Base-by-base conservation (phyloP, 1,140 invertebrate species). In the Trachelipus rathkii region DNA sequence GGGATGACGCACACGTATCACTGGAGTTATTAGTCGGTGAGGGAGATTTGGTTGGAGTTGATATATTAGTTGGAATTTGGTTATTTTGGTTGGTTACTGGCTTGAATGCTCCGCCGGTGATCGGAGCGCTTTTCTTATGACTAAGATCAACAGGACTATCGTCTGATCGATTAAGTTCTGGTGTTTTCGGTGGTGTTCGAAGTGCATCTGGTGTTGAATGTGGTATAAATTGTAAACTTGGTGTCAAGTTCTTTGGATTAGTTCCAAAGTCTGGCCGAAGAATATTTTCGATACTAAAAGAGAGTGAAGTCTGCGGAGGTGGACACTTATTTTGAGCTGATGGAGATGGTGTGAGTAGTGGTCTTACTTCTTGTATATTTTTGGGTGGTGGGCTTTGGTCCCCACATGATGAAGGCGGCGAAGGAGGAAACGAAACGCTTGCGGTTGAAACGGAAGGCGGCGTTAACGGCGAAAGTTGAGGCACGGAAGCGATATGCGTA, bases 241-340 rank as follows among this genome's bases (percentile, higher is more conserved):
- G 10, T 13, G 60, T 11, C 15, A 21, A 13, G 33, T 0, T 23
- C 44, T 11, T 46, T 46, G 46, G 67, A 46, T 75, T 77, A 66
- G 82, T 43, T 0, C 94, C 94, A 81, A 96, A 96, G 84, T 95
- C 93, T 0, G 93, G 93, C 84, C 94, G 93, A 9, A 96, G 85
- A 76, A 96, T 96, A 86, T 95, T 95, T 82, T 95, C 93, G 85
- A 96, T 96, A 81, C 93, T 95, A 86, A 96, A 96, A 82, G 95
- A 95, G 0, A 95, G 84, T 79, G 83, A 44, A 6, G 80, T 23
- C 7, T 44, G 78, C 69, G 21, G 76, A 50, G 44, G 71, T 13
- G 69, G 60, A 13, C 21, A 15, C 66, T n/a, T 71, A 33, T 70
- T 45, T 15, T 19, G 74, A 44, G 76, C 10, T 67, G 44, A 8